Evolutionary conservation across 23 tunicate genomes (phyloP).

Genomic region (Ciona savignyi): DNA sequence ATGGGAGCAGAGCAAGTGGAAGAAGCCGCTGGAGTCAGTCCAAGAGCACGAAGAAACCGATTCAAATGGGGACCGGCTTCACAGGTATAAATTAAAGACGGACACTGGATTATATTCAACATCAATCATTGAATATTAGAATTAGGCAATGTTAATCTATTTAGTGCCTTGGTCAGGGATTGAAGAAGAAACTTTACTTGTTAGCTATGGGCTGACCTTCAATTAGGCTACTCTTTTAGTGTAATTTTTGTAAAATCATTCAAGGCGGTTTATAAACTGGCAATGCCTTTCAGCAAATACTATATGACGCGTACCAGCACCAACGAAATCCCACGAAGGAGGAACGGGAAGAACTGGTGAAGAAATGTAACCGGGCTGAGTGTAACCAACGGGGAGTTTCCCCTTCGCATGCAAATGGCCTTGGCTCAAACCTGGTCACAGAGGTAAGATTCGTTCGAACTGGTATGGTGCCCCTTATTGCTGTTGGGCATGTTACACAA

Average conservation of each 20-base stretch:
- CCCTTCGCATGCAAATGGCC: slow-evolving; percentile 87
- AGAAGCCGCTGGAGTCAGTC: slow-evolving; percentile 81
- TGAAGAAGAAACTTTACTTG: too few relatives aligned
- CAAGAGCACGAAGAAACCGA: slow-evolving; percentile 74
- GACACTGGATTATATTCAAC: too few relatives aligned
- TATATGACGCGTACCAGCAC: slow-evolving; percentile 74
- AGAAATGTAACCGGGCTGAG: slow-evolving; percentile 80
- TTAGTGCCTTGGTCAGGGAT: too few relatives aligned
- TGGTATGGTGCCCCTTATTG: too few relatives aligned
- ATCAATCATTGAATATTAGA: too few relatives aligned
- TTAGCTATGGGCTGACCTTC: too few relatives aligned
- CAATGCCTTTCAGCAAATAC: slow-evolving; percentile 36
- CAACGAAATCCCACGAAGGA: slow-evolving; percentile 95
- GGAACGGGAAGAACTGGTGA: slow-evolving; percentile 78
- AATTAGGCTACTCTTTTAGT: too few relatives aligned
- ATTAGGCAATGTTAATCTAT: too few relatives aligned
- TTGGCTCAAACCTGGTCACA: slow-evolving; percentile 91
- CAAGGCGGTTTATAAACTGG: too few relatives aligned
- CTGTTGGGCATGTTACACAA: too few relatives aligned
- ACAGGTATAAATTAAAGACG: too few relatives aligned
- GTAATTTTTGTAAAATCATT: too few relatives aligned
- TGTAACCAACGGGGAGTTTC: slow-evolving; percentile 90
- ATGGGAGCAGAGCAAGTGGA: slow-evolving; percentile 84
- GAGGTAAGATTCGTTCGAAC: slow-evolving; percentile 35
- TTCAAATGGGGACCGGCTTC: slow-evolving; percentile 99